phyloP scores from a whole-genome alignment of 2,797 vertebrate genomes.

The Poeciliopsis turneri region DNA sequence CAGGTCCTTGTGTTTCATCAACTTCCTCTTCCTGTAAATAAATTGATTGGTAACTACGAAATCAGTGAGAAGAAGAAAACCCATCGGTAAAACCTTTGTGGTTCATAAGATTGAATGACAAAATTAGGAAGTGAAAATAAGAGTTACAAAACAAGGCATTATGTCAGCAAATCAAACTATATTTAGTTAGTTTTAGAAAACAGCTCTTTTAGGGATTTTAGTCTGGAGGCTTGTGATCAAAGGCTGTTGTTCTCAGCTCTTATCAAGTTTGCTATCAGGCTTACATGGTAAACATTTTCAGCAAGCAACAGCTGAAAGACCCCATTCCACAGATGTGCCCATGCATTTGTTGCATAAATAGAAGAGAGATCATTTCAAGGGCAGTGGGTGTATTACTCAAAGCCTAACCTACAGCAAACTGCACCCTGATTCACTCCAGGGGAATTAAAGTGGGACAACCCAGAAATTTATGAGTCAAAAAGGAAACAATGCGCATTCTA shows the following conservation, averaged over 20 bases:
- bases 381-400: constrained; percentile 57
- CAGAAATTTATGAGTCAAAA: constrained; percentile 50
- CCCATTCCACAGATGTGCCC: constrained; percentile 42
- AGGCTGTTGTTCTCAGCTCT: constrained; percentile 1
- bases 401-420: constrained; percentile 49
- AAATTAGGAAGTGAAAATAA: neutral
- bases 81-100: neutral
- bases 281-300: constrained; percentile 2
- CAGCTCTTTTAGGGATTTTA: constrained; percentile 2
- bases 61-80: neutral
- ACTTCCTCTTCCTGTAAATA: neutral
- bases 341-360: constrained; percentile 43
- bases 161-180: neutral
- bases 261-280: constrained; percentile 1
- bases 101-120: neutral
- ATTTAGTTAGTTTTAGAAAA: neutral
- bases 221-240: neutral
- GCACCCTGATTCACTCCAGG: constrained; percentile 19
- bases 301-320: constrained; percentile 7
- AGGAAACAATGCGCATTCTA: constrained; percentile 41
- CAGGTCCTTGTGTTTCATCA: constrained; percentile 5
- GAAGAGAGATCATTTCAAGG: constrained; percentile 48
- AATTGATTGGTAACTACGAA: neutral
- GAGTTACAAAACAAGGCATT: neutral
- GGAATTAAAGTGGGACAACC: neutral